Evolutionary conservation across 2,888 invertebrate genomes (phyloP).

Genomic region (Hypomecis atomaria): DNA sequence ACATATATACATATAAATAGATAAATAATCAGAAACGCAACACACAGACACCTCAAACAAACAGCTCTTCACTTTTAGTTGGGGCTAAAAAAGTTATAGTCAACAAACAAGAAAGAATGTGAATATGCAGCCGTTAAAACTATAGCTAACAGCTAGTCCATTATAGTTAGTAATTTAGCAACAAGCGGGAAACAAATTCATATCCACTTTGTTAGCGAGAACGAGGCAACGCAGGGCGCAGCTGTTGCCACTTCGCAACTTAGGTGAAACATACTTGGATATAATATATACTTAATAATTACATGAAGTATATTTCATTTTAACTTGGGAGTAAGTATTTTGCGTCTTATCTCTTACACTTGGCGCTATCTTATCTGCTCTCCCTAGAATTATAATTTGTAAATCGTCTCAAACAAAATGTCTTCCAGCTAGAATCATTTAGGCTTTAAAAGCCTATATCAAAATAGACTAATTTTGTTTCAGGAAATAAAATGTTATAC

Average conservation of each 20-base stretch:
- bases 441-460: too few relatives aligned
- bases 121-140: not conserved
- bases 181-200: constrained; percentile 27
- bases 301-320: constrained; percentile 21
- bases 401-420: not conserved
- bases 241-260: constrained; percentile 23
- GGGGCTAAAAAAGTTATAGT: too few relatives aligned
- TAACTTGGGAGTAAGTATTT: constrained; percentile 19
- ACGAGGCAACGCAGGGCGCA: constrained; percentile 14
- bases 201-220: constrained; percentile 33
- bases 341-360: not conserved
- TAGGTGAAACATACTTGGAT: constrained; percentile 19
- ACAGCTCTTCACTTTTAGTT: too few relatives aligned
- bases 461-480: too few relatives aligned
- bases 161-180: constrained; percentile 10
- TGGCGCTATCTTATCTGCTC: not conserved
- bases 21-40: too few relatives aligned
- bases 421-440: too few relatives aligned
- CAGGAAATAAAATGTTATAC: too few relatives aligned
- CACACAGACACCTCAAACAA: too few relatives aligned
- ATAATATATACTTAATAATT: constrained; percentile 17
- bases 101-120: not conserved
- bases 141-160: not conserved
- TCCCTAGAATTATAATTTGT: not conserved
- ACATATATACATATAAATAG: too few relatives aligned